Evolutionary conservation across 2,113 vertebrate species (phyloP).

Genomic region (Plectropomus leopardus): DNA sequence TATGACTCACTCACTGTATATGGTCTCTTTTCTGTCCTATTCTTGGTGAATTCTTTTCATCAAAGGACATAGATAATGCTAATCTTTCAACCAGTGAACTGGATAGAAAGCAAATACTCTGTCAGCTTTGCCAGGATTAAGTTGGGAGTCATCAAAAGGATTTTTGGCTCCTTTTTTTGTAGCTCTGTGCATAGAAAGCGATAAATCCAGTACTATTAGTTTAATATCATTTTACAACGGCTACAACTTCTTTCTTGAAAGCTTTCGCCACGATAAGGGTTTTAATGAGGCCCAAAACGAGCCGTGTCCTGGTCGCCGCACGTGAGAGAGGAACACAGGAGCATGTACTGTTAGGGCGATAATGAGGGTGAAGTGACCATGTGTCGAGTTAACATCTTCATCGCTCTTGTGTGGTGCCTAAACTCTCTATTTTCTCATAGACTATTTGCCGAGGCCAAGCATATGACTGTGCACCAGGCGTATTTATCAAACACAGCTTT

Average conservation of each 20-base stretch:
- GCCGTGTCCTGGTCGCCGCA: constrained; percentile 15
- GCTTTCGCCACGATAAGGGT: background rate
- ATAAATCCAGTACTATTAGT: constrained; percentile 54
- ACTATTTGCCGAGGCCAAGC: constrained; percentile 22
- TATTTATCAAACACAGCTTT: constrained; percentile 75
- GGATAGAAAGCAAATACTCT: constrained; percentile 57
- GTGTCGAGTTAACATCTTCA: constrained; percentile 22
- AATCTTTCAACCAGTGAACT: constrained; percentile 61
- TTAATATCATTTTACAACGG: constrained; percentile 29
- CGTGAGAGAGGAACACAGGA: constrained; percentile 25
- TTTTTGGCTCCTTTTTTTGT: constrained; percentile 9
- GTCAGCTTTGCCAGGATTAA: constrained; percentile 70
- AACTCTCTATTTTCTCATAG: constrained; percentile 17
- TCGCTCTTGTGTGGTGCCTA: background rate
- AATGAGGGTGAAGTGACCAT: constrained; percentile 49
- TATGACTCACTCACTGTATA: constrained; percentile 36
- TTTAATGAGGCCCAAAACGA: constrained; percentile 50
- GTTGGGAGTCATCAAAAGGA: constrained; percentile 60
- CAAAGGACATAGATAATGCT: constrained; percentile 61
- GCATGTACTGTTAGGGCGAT: background rate
- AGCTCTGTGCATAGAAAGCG: constrained; percentile 31
- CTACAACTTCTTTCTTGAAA: constrained; percentile 29
- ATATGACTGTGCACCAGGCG: background rate
- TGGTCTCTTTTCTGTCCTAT: background rate
- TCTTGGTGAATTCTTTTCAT: constrained; percentile 52